Evolutionary conservation across 2,888 invertebrate genomes (phyloP), one percentile per base, ranked within the genome.

Genomic region (Drosophila longiperda): DNA sequence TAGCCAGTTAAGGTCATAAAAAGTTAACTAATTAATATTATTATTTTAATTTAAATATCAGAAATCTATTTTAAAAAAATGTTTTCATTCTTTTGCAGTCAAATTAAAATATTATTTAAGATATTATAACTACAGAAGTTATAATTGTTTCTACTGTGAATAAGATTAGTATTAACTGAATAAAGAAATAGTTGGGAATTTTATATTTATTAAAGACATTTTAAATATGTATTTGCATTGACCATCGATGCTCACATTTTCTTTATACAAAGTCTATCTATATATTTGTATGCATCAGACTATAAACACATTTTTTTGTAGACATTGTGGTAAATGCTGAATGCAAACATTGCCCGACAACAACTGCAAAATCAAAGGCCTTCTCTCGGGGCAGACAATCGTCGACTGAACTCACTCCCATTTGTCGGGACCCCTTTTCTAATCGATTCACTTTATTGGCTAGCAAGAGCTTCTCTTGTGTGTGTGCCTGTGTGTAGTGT

Each of bases 361-460:
- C 45, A 58, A 32, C 2, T 32, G 3, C 36, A n/a, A 40, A 34
- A 45, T 23, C 23, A 32, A 52, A 40, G 32, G 40, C 45, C 45
- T 23, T 23, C 45, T 45, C 45, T 45, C 12, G 23, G 11, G 11
- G 20, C 45, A 65, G 26, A 26, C 55, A n/a, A n/a, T 15, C 23
- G 33, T 23, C 15, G n/a, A 3, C 33, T 29, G 42, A 32, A n/a
- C 55, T 55, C 17, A 34, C 53, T 34, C 23, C n/a, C 42, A 20
- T 55, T 26, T 33, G 23, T n/a, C 42, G 32, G 15, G 45, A 45
- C 45, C 15, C 45, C 45, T 40, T 29, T 38, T 54, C 29, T 40
- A 40, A 32, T 57, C 29, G 29, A 29, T 50, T 29, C 40, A 57
- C 15, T 29, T 40, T 17, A 40, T 40, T 55, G n/a, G 7, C 55